Base-by-base conservation (phyloP, 1,140 invertebrate genomes). In the Hirudo medicinalis region DNA sequence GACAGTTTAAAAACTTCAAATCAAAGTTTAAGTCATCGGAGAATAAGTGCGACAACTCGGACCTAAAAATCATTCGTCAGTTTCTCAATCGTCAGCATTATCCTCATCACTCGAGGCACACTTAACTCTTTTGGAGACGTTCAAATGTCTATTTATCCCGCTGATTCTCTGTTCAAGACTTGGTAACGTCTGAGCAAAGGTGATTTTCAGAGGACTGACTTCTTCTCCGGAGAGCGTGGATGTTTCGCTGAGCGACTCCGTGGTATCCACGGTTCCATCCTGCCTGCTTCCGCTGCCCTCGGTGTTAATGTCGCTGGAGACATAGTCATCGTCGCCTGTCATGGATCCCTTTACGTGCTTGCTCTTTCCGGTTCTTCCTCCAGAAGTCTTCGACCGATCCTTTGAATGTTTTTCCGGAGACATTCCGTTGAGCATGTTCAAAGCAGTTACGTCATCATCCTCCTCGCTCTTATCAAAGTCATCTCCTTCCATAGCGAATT, bases 381-480 rank as follows among this genome's bases (percentile, higher is more conserved):
- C 57, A 6, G 54, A 57, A 9, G 9, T 11, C 15, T 63, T 63
- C 19, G 19, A 63, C 20, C 57, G 2, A 9, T 63, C 57, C 57
- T 32, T 32, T 6, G 29, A 32, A n/a, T 32, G 57, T 63, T 63
- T 63, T 2, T 32, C 22, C 9, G 57, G 19, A 13, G 43, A 49
- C 57, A 32, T 63, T 5, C 22, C 57, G 22, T 25, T 63, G 11
- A 25, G 11, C 57, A 25, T 63, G 22, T 63, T 63, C 57, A 63
- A 13, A 22, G 57, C 29, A 11, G 57, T 63, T 20, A 32, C 57
- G 57, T 63, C 57, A 0, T 63, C 57, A n/a, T 63, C 57, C 3
- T 63, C 57, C 22, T 63, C 57, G 57, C 29, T 63, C 57, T 63
- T 32, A 20, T 63, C 57, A 15, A 25, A 22, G 57, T 63, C 57